Evolutionary conservation across 2,113 vertebrate genomes (phyloP), one percentile per base, ranked within the genome.

Genomic region (Rhegmatorhina hoffmannsi): DNA sequence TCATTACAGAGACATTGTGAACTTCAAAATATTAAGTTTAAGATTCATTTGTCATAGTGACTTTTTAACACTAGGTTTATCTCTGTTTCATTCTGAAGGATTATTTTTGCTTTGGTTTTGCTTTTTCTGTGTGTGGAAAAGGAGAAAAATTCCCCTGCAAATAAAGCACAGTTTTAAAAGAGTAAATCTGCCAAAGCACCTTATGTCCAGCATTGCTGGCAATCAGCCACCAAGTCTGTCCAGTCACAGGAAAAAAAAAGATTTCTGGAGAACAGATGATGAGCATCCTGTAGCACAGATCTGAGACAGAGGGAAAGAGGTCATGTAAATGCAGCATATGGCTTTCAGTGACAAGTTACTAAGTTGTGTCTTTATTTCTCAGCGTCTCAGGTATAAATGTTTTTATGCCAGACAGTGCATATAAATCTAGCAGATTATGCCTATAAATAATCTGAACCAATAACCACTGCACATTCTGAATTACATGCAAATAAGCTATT

Each of bases 111-210:
- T 26, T 43, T 18, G 5, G 5, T 64, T 86, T 84, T 86, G 31
- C 13, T 38, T 94, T 78, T 49, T 56, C 21, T 28, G 5, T 4
- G 29, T 5, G 13, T 18, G 46, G 17, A 72, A 60, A 88, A 70
- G 43, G 43, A 89, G 38, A 81, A 17, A 59, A 67, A 44, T 84
- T 90, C 44, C 34, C 26, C 47, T 60, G 34, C 47, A 93, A 86
- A 77, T 86, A 89, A 86, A 94, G 58, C 58, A 81, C 44, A 86
- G 79, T 75, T 90, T 94, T 90, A 70, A 78, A 91, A 80, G 66
- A 26, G 67, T 64, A 94, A 91, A 89, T 80, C 91, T 89, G 69
- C 13, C 70, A 92, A 95, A 95, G 94, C 58, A 91, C 60, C 91
- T 96, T 96, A 94, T 66, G 72, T 53, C 67, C 86, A 90, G 34